phyloP scores from a whole-genome alignment of 2,797 vertebrate species.

The Ctenochaetus hawaiiensis region DNA sequence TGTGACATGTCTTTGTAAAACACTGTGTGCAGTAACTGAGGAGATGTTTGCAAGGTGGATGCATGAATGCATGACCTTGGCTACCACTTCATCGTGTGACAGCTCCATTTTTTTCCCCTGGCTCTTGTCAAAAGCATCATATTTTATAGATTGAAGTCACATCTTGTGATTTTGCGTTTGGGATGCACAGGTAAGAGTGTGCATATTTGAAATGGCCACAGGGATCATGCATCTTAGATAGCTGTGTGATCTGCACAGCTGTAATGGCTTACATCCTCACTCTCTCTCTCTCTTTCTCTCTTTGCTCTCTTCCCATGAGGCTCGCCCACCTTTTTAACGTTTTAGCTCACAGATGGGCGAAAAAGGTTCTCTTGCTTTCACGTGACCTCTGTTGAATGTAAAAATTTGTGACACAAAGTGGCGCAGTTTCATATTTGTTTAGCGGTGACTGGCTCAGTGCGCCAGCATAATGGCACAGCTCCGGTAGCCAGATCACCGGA shows the following conservation, averaged over 20 bases:
- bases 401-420: conserved; percentile 88
- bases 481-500: conserved; percentile 73
- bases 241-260: conserved; percentile 50
- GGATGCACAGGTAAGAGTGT: conserved; percentile 69
- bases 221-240: conserved; percentile 68
- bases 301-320: conserved; percentile 43
- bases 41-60: conserved; percentile 3
- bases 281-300: conserved; percentile 8
- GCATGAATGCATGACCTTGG: conserved; percentile 19
- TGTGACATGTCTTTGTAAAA: neutral
- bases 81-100: neutral
- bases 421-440: conserved; percentile 84
- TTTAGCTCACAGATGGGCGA: conserved; percentile 78
- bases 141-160: conserved; percentile 60
- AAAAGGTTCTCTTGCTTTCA: conserved; percentile 67
- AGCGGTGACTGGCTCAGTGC: conserved; percentile 69
- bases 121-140: conserved; percentile 53
- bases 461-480: conserved; percentile 76
- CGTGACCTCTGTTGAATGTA: conserved; percentile 81
- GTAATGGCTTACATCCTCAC: conserved; percentile 73
- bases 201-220: conserved; percentile 64
- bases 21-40: neutral
- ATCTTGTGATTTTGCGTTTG: conserved; percentile 44
- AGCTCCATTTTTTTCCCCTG: conserved; percentile 26
- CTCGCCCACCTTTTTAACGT: conserved; percentile 75